phyloP scores from a whole-genome alignment of 1,140 invertebrate genomes.

The Argopecten irradians region DNA sequence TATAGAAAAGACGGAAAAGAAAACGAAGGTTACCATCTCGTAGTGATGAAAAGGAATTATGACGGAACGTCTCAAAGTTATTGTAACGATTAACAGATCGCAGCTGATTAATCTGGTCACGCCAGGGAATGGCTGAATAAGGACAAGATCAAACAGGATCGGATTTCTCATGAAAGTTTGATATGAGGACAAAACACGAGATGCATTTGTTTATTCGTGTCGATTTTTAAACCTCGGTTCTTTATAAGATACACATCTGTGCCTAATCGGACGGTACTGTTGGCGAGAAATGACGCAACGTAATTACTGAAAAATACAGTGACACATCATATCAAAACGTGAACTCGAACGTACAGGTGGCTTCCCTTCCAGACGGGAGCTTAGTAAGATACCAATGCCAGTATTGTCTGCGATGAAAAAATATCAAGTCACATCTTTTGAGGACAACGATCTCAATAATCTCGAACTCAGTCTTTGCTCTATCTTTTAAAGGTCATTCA shows the following conservation, averaged over 20 bases:
- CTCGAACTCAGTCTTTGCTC: too few relatives aligned
- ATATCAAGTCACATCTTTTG: too few relatives aligned
- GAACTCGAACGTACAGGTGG: too few relatives aligned
- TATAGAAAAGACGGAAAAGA: not conserved
- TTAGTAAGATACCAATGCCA: too few relatives aligned
- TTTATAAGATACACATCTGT: not conserved
- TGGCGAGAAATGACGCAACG: not conserved
- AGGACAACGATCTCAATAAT: too few relatives aligned
- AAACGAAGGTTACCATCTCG: not conserved
- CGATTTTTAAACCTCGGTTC: not conserved
- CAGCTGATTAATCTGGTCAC: not conserved
- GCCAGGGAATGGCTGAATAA: not conserved
- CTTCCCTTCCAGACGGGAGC: too few relatives aligned
- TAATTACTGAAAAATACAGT: too few relatives aligned
- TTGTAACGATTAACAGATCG: not conserved
- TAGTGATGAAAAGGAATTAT: slow-evolving; percentile 6
- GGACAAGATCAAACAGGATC: not conserved
- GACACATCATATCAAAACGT: not conserved
- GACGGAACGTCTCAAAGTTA: not conserved
- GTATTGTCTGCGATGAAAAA: too few relatives aligned
- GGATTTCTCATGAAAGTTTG: not conserved
- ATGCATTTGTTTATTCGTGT: not conserved
- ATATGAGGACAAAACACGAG: not conserved
- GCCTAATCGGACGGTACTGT: not conserved
- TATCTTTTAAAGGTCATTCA: too few relatives aligned